Percentiles rank a stretch among this genome's conserved stretches.
Conservation (phyloP, 1,140 invertebrate genomes). For the Parapsyche elsis region DNA sequence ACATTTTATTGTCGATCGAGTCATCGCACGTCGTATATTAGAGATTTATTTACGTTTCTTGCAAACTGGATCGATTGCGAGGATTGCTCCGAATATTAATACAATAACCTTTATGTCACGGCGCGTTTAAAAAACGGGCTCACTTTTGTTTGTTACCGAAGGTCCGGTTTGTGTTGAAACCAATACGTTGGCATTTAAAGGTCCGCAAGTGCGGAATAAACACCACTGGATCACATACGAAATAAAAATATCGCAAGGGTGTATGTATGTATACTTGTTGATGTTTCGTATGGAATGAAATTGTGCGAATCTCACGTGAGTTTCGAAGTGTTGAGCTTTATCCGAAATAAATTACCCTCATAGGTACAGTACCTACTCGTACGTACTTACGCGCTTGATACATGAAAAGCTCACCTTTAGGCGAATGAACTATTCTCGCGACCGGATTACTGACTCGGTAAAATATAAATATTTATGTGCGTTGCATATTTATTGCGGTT, state of each 20-base stretch:
- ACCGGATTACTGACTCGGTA: neutral
- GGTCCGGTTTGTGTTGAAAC: slow-evolving; percentile 33
- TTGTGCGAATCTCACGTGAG: too few species aligned
- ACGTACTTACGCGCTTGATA: too few species aligned
- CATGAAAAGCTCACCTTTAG: too few species aligned
- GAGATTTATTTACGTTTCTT: too few species aligned
- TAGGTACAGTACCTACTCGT: too few species aligned
- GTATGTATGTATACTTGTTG: too few species aligned
- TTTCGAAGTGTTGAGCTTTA: too few species aligned
- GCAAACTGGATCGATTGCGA: neutral
- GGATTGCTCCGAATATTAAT: neutral
- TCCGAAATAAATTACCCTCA: too few species aligned
- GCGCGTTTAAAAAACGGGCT: neutral
- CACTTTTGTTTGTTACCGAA: slow-evolving; percentile 29
- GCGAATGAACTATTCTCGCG: slow-evolving; percentile 2
- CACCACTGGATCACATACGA: neutral
- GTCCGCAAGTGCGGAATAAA: neutral
- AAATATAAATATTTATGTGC: slow-evolving; percentile 27
- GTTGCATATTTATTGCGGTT: slow-evolving; percentile 6
- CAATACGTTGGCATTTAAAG: slow-evolving; percentile 37
- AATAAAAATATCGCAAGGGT: neutral
- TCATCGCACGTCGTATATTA: neutral
- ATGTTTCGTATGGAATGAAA: too few species aligned
- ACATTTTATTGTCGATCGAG: neutral
- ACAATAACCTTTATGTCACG: slow-evolving; percentile 13